phyloP scores from a whole-genome alignment of 2,797 vertebrate species.

The Anguilla pacifica region DNA sequence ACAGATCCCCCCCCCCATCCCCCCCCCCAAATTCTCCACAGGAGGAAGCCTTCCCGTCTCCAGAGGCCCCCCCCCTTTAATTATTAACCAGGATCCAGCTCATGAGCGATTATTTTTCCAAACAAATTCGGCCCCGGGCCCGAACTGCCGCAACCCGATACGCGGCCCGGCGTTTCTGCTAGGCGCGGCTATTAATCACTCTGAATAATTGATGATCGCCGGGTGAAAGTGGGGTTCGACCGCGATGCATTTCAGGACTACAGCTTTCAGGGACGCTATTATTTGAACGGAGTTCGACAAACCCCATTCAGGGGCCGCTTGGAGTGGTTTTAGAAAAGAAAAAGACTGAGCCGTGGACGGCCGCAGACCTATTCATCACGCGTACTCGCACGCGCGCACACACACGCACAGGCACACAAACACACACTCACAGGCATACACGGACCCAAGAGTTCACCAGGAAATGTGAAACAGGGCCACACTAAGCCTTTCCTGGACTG shows the following conservation, averaged over 20 bases:
- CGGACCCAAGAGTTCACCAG: too few relatives aligned
- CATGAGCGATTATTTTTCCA: slow-evolving; percentile 78
- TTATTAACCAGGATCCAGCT: slow-evolving; percentile 76
- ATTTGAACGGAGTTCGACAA: neutral
- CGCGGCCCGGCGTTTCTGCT: slow-evolving; percentile 63
- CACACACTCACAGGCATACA: neutral
- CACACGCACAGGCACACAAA: slow-evolving; percentile 17
- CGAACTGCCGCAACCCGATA: slow-evolving; percentile 68
- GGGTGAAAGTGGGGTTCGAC: slow-evolving; percentile 63
- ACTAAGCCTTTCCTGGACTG: too few relatives aligned
- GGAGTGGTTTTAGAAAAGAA: neutral
- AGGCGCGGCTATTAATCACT: slow-evolving; percentile 72
- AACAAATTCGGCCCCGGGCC: slow-evolving; percentile 73
- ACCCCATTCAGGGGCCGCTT: neutral
- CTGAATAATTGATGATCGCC: slow-evolving; percentile 74
- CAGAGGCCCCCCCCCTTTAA: slow-evolving; percentile 63
- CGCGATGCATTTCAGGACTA: slow-evolving; percentile 50
- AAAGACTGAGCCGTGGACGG: neutral
- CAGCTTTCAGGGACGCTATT: neutral
- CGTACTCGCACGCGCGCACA: neutral
- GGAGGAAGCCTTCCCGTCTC: too few relatives aligned
- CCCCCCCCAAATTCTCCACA: too few relatives aligned
- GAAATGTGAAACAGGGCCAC: too few relatives aligned
- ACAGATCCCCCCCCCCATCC: neutral
- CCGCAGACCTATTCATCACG: neutral